phyloP scores from a whole-genome alignment of 1,140 invertebrate genomes.

The Panonychus citri region DNA sequence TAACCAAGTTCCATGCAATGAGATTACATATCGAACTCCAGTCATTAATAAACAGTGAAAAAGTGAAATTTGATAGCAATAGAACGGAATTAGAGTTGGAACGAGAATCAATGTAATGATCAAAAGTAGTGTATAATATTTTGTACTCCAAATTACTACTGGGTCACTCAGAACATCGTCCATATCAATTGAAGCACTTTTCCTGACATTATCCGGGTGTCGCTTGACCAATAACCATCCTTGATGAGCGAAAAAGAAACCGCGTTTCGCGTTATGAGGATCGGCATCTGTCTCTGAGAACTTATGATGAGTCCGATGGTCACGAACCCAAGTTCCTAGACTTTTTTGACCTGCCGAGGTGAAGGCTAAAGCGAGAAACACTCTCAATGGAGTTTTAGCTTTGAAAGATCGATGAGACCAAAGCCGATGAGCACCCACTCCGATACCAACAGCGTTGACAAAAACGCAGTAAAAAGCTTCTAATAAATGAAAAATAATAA shows the following conservation, averaged over 20 bases:
- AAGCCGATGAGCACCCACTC: no score
- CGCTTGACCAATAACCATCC: not conserved
- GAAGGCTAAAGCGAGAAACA: no score
- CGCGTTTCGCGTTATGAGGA: slow-evolving; percentile 11
- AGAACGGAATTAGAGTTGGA: slow-evolving; percentile 55
- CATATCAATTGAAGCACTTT: slow-evolving; percentile 61
- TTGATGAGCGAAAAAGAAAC: slow-evolving; percentile 2
- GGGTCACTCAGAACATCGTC: slow-evolving; percentile 64
- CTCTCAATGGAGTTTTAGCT: no score
- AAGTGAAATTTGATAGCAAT: slow-evolving; percentile 56
- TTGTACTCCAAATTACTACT: slow-evolving; percentile 63
- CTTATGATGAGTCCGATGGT: slow-evolving; percentile 14
- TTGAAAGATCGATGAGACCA: no score
- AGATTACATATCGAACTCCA: slow-evolving; percentile 51
- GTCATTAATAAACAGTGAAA: slow-evolving; percentile 37
- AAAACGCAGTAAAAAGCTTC: no score
- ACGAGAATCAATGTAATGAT: slow-evolving; percentile 50
- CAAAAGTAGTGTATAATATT: slow-evolving; percentile 40
- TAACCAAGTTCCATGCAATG: slow-evolving; percentile 74
- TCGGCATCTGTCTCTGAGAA: slow-evolving; percentile 13
- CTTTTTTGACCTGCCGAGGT: no score
- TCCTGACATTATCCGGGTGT: slow-evolving; percentile 63
- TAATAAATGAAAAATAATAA: no score
- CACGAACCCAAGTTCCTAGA: slow-evolving; percentile 2
- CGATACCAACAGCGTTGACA: no score